Conservation (phyloP, 2,113 vertebrate species). For the Percina caprodes region DNA sequence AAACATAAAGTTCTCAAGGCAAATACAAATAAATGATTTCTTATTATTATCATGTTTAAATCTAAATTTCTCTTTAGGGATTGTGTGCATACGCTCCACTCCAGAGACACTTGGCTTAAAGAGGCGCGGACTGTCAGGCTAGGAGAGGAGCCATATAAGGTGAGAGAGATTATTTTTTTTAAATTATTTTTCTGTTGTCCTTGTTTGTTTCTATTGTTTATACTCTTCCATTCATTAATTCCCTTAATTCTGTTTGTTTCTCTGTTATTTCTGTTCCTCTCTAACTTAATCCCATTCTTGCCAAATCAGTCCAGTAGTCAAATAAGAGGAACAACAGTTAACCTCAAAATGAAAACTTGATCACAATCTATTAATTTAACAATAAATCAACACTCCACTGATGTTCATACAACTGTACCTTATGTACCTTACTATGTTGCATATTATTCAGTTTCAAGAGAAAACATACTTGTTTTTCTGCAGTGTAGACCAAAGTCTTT, state of each 20-base stretch:
- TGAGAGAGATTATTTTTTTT: conserved; percentile 44
- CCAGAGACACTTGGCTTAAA: conserved; percentile 96
- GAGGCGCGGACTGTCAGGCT: conserved; percentile 92
- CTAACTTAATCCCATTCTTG: neutral
- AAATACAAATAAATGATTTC: neutral
- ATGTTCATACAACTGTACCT: neutral
- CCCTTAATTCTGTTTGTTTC: neutral
- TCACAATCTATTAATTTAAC: neutral
- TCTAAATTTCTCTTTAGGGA: conserved; percentile 81
- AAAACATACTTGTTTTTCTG: neutral
- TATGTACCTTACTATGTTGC: neutral
- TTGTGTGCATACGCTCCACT: conserved; percentile 94
- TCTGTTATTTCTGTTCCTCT: neutral
- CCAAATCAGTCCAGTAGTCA: neutral
- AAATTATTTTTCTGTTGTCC: neutral
- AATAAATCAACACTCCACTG: neutral
- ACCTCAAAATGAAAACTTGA: neutral
- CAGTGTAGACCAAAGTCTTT: neutral
- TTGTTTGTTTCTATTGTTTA: neutral
- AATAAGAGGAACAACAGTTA: conserved; percentile 3
- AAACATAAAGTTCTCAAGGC: neutral
- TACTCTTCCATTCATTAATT: neutral
- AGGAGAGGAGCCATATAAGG: conserved; percentile 95
- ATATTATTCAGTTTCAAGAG: neutral
- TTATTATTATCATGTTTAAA: neutral